Evolutionary conservation across 2,113 vertebrate genomes (phyloP).

Genomic region (Python bivittatus): DNA sequence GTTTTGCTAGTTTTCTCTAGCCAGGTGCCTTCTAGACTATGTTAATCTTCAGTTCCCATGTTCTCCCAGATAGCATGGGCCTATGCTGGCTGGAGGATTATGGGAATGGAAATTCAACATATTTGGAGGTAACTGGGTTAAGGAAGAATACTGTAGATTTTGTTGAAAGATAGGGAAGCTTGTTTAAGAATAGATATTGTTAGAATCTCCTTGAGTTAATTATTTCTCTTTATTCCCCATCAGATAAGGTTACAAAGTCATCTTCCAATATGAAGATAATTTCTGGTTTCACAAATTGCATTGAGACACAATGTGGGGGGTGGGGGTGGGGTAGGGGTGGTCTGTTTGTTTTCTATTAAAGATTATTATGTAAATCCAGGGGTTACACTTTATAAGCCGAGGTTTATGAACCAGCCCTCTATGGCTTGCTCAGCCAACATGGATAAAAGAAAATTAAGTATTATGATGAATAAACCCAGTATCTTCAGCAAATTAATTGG

Average conservation of each 20-base stretch:
- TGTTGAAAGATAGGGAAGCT: background rate
- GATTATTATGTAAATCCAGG: background rate
- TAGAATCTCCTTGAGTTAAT: background rate
- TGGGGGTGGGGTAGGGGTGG: background rate
- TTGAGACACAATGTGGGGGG: background rate
- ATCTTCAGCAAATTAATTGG: background rate
- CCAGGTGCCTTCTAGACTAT: background rate
- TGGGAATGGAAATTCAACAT: background rate
- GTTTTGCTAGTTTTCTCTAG: background rate
- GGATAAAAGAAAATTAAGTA: background rate
- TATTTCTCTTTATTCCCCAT: background rate
- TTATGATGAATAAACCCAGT: background rate
- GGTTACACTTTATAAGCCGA: background rate
- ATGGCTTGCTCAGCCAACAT: background rate
- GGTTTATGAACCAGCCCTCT: background rate
- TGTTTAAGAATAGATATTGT: background rate
- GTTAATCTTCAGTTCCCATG: background rate
- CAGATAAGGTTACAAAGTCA: background rate
- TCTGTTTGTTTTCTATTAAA: background rate
- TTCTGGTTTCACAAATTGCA: background rate
- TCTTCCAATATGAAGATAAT: background rate
- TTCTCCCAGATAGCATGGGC: background rate
- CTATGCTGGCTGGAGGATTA: background rate
- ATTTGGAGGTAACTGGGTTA: background rate
- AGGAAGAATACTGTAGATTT: background rate